A percentile compares a stretch with the other conserved stretches of the same genome.
These are phyloP conservation scores for Lydus trimaculatus DNA, from an alignment of 2,888 invertebrate species.

Conservation along the genomic window DNA sequence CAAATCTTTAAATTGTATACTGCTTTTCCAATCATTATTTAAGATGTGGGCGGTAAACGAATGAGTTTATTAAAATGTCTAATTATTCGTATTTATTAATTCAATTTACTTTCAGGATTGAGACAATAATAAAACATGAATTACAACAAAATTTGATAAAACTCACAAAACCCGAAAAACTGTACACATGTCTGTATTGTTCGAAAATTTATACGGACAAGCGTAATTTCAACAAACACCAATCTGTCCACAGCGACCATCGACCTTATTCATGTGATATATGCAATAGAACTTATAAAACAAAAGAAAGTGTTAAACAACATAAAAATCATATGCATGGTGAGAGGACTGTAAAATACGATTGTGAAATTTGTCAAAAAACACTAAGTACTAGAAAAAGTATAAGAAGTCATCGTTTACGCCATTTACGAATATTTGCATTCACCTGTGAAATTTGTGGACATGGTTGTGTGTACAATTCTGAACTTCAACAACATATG, in stretches of 20 bases:
- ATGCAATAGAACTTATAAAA: not conserved
- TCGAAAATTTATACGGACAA: not conserved
- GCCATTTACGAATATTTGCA: constrained; percentile 64
- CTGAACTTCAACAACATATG: constrained; percentile 45
- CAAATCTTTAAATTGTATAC: too few relatives aligned
- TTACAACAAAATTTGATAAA: too few relatives aligned
- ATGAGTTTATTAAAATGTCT: too few relatives aligned
- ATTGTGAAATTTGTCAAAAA: constrained; percentile 14
- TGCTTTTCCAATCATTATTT: too few relatives aligned
- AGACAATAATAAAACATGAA: not conserved
- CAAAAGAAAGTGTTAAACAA: not conserved
- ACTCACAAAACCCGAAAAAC: constrained; percentile 15
- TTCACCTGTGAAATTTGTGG: constrained; percentile 59
- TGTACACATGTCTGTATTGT: constrained; percentile 29
- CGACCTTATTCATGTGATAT: not conserved
- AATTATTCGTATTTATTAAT: too few relatives aligned
- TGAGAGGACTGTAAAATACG: not conserved
- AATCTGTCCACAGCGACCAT: not conserved
- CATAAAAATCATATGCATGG: not conserved
- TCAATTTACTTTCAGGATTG: too few relatives aligned
- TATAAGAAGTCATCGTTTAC: constrained; percentile 57
- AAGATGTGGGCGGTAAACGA: too few relatives aligned
- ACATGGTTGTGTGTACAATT: constrained; percentile 45
- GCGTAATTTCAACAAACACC: not conserved
- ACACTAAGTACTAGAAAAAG: constrained; percentile 20